Evolutionary conservation across 1,140 invertebrate species (phyloP).

Genomic region (Medauroidea extradentata): DNA sequence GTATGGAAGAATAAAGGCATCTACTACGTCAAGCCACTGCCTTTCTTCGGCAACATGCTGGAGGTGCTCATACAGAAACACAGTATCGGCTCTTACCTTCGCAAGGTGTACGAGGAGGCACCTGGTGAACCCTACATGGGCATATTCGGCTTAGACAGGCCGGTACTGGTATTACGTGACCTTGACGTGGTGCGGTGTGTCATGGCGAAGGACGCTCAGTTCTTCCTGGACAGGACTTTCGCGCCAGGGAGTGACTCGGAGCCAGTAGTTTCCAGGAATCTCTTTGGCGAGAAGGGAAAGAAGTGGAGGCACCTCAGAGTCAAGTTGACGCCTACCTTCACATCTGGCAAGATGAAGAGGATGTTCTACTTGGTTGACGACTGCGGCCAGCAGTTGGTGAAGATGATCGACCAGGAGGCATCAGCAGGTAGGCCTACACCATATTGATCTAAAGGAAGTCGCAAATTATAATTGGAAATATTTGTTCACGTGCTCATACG

Average conservation of each 20-base stretch:
- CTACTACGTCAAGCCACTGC: conserved; percentile 39
- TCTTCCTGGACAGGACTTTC: conserved; percentile 42
- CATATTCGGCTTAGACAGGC: conserved; percentile 15
- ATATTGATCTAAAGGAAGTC: too few relatives aligned
- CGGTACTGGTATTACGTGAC: conserved; percentile 45
- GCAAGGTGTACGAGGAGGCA: background rate
- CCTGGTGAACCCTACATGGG: background rate
- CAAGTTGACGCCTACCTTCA: conserved; percentile 40
- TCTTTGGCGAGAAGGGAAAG: conserved; percentile 46
- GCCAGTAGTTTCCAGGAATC: conserved; percentile 29
- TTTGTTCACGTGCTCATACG: too few relatives aligned
- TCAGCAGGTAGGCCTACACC: too few relatives aligned
- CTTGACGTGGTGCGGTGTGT: conserved; percentile 45
- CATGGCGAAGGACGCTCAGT: conserved; percentile 44
- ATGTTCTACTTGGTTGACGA: conserved; percentile 27
- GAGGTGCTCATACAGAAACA: conserved; percentile 16
- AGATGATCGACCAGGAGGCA: too few relatives aligned
- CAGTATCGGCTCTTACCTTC: background rate
- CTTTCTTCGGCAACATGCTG: conserved; percentile 44
- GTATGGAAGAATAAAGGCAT: conserved; percentile 46
- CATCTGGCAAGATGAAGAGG: conserved; percentile 27
- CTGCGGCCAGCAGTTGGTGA: conserved; percentile 5
- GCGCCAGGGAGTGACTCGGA: conserved; percentile 33
- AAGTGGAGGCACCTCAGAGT: conserved; percentile 51
- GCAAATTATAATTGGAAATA: too few relatives aligned